Evolutionary conservation across 2,797 vertebrate genomes (phyloP).

Genomic region (Argyrosomus regius): DNA sequence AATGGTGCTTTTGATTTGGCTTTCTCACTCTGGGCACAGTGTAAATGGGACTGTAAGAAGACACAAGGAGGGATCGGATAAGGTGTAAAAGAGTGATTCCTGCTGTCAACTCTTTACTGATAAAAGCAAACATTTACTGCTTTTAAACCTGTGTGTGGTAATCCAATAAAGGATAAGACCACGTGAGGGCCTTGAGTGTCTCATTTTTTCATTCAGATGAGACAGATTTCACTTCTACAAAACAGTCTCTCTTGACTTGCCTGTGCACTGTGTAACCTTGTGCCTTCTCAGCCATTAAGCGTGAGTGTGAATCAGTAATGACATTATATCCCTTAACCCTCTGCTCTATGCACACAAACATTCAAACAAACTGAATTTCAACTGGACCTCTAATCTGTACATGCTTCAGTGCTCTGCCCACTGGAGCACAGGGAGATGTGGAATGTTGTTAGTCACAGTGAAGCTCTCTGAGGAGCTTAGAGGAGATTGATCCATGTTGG

Average conservation of each 20-base stretch:
- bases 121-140: constrained; percentile 63
- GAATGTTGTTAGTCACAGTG: constrained; percentile 80
- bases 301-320: constrained; percentile 86
- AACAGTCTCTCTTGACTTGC: constrained; percentile 56
- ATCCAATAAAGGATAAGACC: constrained; percentile 69
- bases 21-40: constrained; percentile 71
- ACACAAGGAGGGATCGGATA: constrained; percentile 79
- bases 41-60: constrained; percentile 79
- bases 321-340: constrained; percentile 82
- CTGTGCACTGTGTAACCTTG: constrained; percentile 77
- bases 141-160: constrained; percentile 66
- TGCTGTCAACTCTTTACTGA: constrained; percentile 60
- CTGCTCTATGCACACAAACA: constrained; percentile 68
- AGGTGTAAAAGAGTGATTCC: constrained; percentile 65
- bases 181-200: constrained; percentile 51
- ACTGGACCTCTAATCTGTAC: constrained; percentile 67
- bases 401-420: constrained; percentile 73
- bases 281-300: constrained; percentile 83
- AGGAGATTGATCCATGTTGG: constrained; percentile 63
- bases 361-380: constrained; percentile 74
- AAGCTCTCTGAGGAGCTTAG: constrained; percentile 73
- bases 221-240: constrained; percentile 54
- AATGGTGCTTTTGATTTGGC: constrained; percentile 78
- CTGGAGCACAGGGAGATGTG: constrained; percentile 74
- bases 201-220: constrained; percentile 57